Evolutionary conservation across 2,888 invertebrate species (phyloP).

Genomic region (Tuta absoluta): DNA sequence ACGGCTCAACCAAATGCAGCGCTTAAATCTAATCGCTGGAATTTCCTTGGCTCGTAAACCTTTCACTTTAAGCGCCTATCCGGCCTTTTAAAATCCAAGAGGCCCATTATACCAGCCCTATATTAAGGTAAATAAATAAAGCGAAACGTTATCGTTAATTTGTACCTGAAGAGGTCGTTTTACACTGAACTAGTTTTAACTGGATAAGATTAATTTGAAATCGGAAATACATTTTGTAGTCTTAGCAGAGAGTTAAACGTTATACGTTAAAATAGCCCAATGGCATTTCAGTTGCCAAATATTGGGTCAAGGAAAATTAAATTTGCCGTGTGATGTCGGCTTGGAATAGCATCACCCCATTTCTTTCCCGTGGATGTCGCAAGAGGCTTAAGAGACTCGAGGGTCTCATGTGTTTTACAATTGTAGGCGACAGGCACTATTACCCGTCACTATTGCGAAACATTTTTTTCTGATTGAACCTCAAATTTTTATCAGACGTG

Average conservation of each 20-base stretch:
- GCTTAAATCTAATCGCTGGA: conserved; percentile 10
- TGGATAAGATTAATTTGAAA: not conserved
- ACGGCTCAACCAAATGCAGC: not conserved
- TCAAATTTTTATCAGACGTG: too few species aligned
- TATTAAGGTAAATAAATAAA: conserved; percentile 72
- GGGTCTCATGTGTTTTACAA: too few species aligned
- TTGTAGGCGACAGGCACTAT: too few species aligned
- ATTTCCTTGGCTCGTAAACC: conserved; percentile 16
- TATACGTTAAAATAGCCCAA: not conserved
- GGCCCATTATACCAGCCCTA: conserved; percentile 58
- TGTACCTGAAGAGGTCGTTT: conserved; percentile 48
- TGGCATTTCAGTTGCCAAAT: too few species aligned
- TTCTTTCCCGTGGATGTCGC: too few species aligned
- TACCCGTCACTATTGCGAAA: too few species aligned
- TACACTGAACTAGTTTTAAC: conserved; percentile 9
- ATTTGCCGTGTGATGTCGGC: too few species aligned
- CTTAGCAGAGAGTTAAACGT: too few species aligned
- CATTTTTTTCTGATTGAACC: too few species aligned
- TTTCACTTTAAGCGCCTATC: conserved; percentile 39
- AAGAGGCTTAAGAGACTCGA: too few species aligned
- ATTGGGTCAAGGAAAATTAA: too few species aligned
- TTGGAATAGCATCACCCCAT: too few species aligned
- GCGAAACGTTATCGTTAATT: conserved; percentile 60
- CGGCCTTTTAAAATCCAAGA: conserved; percentile 54
- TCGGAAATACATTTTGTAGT: not conserved